Base-by-base conservation (phyloP, 2,113 vertebrate species). In the Sarotherodon lohbergeri region DNA sequence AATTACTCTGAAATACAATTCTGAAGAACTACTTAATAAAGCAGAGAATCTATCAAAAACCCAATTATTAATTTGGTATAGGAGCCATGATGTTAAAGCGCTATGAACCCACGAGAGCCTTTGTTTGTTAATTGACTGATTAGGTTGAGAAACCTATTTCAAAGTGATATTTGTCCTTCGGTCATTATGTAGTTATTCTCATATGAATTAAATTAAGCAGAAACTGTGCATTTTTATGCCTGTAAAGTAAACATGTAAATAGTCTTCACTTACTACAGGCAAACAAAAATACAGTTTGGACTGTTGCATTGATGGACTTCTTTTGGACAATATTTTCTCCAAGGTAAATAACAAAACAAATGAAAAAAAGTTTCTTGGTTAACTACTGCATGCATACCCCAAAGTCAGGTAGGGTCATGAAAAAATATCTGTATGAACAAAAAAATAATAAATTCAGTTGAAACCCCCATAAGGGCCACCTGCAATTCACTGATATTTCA, bases 1-100 rank as follows among this genome's bases (percentile, higher is more conserved):
- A 76, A 9, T 52, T 32, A 19, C 71, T 29, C 55, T 80, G 34
- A 46, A 88, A 81, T 86, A 61, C 61, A 14, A 32, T 34, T 68
- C 12, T 71, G 43, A 81, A 29, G 57, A 10, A 81, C 59, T 24
- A 57, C 68, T 78, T 83, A 55, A 91, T 85, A 32, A 8, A 73
- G 4, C 19, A 86, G 41, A 85, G 84, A 93, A 78, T 43, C 81
- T 17, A 88, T 93, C 85, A 86, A 88, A 84, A 63, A 78, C 41
- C 13, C 27, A 59, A 85, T 85, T 1, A 29, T 88, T 88, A 81
- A 88, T 88, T 83, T 82, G 24, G 55, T 80, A 5, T 19, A 81
- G 61, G 56, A 32, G 3, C 19, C 22, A 34, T 46, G 52, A 66
- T 71, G 81, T 17, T 82, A 36, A 71, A 36, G 36, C 10, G 27